Conservation (phyloP, 1,140 invertebrate genomes). For the Episyrphus balteatus region DNA sequence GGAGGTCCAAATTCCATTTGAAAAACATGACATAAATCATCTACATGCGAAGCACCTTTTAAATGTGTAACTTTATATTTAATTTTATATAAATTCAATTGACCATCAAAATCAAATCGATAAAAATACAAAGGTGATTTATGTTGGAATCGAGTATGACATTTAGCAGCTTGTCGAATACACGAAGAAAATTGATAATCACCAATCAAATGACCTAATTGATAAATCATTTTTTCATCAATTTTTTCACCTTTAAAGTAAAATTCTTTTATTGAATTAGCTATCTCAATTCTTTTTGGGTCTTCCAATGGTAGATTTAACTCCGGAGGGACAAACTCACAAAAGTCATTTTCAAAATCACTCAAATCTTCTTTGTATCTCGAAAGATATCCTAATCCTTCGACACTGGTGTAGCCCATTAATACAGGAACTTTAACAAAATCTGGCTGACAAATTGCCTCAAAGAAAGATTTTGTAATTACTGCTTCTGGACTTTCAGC, state of each 20-base stretch:
- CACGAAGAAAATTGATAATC: slow-evolving; percentile 29
- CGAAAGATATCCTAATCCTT: neutral
- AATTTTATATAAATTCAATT: slow-evolving; percentile 17
- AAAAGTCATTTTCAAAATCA: too few relatives aligned
- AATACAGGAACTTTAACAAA: too few relatives aligned
- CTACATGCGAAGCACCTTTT: slow-evolving; percentile 42
- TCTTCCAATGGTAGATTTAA: slow-evolving; percentile 4
- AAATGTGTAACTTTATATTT: neutral
- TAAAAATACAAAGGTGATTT: slow-evolving; percentile 37
- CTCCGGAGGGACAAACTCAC: slow-evolving; percentile 2
- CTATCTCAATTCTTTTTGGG: neutral
- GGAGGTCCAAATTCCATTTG: slow-evolving; percentile 38
- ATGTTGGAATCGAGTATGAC: slow-evolving; percentile 17
- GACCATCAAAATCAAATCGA: slow-evolving; percentile 35
- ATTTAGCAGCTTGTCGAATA: slow-evolving; percentile 28
- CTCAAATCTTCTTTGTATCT: too few relatives aligned
- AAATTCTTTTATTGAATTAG: neutral
- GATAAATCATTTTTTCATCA: neutral
- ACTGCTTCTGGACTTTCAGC: neutral
- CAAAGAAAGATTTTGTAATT: too few relatives aligned
- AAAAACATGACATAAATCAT: slow-evolving; percentile 54
- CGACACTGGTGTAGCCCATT: neutral
- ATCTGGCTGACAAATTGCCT: too few relatives aligned
- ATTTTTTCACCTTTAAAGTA: neutral
- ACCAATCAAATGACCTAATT: slow-evolving; percentile 10